A percentile compares a stretch with the other conserved stretches of the same genome.
Conservation (phyloP, 2,888 invertebrate genomes). For the Maniola hyperantus region DNA sequence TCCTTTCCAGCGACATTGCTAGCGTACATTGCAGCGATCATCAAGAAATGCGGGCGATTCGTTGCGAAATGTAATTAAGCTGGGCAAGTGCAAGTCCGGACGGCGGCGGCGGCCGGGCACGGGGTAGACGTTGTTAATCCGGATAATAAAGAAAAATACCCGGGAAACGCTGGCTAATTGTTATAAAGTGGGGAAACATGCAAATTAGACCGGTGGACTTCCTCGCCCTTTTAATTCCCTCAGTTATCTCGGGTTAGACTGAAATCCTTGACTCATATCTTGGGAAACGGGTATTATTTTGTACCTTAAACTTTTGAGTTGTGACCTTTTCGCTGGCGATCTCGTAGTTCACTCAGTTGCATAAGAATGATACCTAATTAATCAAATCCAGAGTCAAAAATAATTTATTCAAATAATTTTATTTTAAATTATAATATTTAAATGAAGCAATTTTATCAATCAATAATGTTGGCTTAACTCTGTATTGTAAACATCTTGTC, state of each 20-base stretch:
- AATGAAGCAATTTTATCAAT: too few relatives aligned
- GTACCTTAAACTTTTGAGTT: neutral
- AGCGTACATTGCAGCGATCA: conserved; percentile 8
- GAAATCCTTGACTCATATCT: conserved; percentile 7
- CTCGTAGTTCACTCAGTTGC: too few relatives aligned
- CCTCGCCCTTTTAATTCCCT: conserved; percentile 63
- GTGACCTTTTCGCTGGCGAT: too few relatives aligned
- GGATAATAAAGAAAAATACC: conserved; percentile 79
- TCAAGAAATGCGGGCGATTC: conserved; percentile 49
- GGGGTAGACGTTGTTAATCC: conserved; percentile 60
- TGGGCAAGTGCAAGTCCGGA: conserved; percentile 48
- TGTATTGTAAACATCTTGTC: too few relatives aligned
- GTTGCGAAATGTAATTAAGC: conserved; percentile 65
- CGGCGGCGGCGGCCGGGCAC: conserved; percentile 40
- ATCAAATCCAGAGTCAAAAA: too few relatives aligned
- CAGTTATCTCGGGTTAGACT: conserved; percentile 52
- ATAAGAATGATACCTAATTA: too few relatives aligned
- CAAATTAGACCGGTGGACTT: conserved; percentile 71
- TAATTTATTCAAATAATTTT: too few relatives aligned
- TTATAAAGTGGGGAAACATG: conserved; percentile 78
- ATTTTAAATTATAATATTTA: too few relatives aligned
- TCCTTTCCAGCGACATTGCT: neutral
- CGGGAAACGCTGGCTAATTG: conserved; percentile 71
- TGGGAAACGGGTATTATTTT: neutral
- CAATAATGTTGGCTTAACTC: too few relatives aligned